Conservation (phyloP, 2,113 vertebrate species). For the Telmatochromis sp. region DNA sequence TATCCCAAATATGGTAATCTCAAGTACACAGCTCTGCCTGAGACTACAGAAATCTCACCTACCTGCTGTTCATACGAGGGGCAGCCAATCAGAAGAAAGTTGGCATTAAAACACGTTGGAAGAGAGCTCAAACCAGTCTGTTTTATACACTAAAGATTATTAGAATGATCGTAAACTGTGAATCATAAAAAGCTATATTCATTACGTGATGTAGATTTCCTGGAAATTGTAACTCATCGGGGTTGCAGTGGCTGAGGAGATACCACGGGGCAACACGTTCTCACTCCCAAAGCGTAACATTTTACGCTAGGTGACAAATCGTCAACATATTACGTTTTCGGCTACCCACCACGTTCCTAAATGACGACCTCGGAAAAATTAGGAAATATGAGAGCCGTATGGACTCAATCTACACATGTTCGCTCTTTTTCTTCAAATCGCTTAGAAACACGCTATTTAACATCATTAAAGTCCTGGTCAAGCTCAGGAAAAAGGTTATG, state of each 20-base stretch:
- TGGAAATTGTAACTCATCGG: not conserved
- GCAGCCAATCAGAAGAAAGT: not conserved
- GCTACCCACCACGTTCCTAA: no score
- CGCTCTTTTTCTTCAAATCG: no score
- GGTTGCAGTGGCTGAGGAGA: not conserved
- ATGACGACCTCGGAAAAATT: fast-evolving
- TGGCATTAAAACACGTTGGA: not conserved
- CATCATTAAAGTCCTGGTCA: no score
- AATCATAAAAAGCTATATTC: not conserved
- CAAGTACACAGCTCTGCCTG: not conserved
- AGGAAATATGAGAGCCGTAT: fast-evolving
- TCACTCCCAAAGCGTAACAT: no score
- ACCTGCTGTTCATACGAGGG: not conserved
- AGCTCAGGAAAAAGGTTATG: no score
- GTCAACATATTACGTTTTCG: no score
- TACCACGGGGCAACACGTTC: not conserved
- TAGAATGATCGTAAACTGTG: not conserved
- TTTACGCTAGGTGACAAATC: no score
- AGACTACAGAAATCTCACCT: not conserved
- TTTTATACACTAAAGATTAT: not conserved
- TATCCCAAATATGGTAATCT: not conserved
- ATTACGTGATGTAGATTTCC: not conserved
- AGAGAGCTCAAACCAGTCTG: not conserved
- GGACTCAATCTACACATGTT: no score
- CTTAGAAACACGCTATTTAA: no score